These are phyloP conservation scores for Thecophora atra DNA, from an alignment of 2,888 invertebrate genomes.

Conservation along the genomic window DNA sequence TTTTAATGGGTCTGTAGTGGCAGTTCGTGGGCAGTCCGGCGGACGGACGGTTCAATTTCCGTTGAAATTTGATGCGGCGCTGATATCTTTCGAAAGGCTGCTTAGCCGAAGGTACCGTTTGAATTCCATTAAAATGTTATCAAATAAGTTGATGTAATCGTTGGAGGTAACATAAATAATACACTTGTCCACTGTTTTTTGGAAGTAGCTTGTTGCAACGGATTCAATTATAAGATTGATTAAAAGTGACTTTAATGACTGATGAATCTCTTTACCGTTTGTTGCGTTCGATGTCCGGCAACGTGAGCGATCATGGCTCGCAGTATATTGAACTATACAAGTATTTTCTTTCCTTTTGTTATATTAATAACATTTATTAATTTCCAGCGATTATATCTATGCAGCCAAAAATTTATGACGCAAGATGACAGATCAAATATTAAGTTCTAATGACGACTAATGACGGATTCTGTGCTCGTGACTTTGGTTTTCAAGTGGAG, in stretches of 20 bases:
- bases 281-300: no score
- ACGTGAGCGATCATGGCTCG: no score
- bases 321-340: no score
- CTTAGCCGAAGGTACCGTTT: conserved; percentile 45
- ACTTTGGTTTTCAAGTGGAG: neutral
- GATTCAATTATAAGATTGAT: conserved; percentile 27
- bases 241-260: conserved; percentile 2
- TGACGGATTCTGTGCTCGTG: no score
- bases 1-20: neutral
- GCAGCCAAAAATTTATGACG: no score
- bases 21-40: neutral
- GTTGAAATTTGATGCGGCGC: neutral
- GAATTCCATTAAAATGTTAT: conserved; percentile 50
- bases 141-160: conserved; percentile 50
- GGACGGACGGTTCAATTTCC: conserved; percentile 2
- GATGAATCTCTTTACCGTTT: neutral
- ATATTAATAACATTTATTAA: no score
- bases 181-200: conserved; percentile 12
- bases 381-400: no score
- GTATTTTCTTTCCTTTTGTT: no score
- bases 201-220: neutral
- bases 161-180: conserved; percentile 33
- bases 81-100: neutral
- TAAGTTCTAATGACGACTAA: no score
- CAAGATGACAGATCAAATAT: no score